phyloP scores from a whole-genome alignment of 2,797 vertebrate genomes.

The Halcyon leucocephala region DNA sequence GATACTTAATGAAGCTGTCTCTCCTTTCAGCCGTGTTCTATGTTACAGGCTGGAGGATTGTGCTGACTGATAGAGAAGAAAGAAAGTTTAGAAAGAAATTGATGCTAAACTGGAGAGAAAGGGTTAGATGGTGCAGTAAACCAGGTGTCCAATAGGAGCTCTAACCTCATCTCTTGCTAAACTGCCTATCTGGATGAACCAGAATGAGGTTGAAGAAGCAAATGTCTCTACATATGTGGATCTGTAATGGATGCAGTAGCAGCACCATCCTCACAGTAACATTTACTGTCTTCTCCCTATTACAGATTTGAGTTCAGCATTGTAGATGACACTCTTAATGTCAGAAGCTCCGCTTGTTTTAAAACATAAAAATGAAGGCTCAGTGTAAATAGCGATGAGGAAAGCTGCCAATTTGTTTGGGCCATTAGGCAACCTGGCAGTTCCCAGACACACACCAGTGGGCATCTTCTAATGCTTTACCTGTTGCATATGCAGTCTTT shows the following conservation, averaged over 20 bases:
- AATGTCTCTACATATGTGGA: background rate
- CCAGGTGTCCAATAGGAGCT: background rate
- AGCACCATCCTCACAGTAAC: background rate
- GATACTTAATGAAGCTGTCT: conserved; percentile 15
- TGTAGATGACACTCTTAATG: background rate
- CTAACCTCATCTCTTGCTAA: background rate
- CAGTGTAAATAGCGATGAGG: background rate
- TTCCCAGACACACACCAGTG: background rate
- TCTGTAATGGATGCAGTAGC: background rate
- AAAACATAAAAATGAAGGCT: background rate
- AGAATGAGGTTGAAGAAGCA: background rate
- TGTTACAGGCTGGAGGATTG: background rate
- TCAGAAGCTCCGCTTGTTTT: background rate
- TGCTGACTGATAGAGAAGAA: background rate
- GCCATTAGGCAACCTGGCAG: background rate
- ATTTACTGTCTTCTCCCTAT: background rate
- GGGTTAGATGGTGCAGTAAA: background rate
- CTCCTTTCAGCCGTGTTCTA: background rate
- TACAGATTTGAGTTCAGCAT: background rate
- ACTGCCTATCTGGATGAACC: background rate
- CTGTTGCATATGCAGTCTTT: background rate
- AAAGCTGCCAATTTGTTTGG: background rate
- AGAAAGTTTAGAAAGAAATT: background rate
- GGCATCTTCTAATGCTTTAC: background rate
- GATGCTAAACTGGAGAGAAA: background rate